Evolutionary conservation across 2,797 vertebrate species (phyloP).

Genomic region (Anomalospiza imberbis): DNA sequence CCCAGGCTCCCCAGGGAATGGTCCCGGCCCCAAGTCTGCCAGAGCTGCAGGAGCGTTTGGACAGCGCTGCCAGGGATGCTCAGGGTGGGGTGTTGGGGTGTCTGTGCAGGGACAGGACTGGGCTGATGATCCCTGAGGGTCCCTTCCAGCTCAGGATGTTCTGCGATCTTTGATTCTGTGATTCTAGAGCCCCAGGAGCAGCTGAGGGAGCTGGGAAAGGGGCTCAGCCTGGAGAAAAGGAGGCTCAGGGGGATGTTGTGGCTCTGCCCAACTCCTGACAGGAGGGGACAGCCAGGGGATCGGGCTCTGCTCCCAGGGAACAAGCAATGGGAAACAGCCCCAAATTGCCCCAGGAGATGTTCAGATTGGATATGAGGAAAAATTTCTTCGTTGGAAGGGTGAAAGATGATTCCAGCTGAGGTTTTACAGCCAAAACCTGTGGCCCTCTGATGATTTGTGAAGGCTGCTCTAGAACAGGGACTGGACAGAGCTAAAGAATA

Average conservation of each 20-base stretch:
- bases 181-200: not conserved
- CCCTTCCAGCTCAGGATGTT: not conserved
- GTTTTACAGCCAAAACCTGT: not conserved
- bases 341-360: not conserved
- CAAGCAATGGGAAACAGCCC: not conserved
- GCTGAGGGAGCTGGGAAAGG: not conserved
- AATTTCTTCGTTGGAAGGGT: not conserved
- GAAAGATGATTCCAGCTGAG: not conserved
- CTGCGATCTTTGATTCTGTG: not conserved
- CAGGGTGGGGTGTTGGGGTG: not conserved
- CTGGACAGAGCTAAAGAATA: too few species aligned
- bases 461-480: too few species aligned
- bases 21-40: too few species aligned
- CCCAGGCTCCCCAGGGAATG: too few species aligned
- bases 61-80: not conserved
- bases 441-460: not conserved
- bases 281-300: not conserved
- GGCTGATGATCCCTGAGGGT: accelerated
- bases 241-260: not conserved
- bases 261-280: not conserved
- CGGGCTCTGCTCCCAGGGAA: not conserved
- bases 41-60: not conserved
- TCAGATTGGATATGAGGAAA: not conserved
- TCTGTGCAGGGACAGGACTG: not conserved
- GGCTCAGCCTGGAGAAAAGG: not conserved